Percentiles rank a stretch among this genome's conserved stretches.
These are phyloP conservation scores for Leptinotarsa tumamoca DNA, from an alignment of 2,888 invertebrate genomes.

Conservation along the genomic window DNA sequence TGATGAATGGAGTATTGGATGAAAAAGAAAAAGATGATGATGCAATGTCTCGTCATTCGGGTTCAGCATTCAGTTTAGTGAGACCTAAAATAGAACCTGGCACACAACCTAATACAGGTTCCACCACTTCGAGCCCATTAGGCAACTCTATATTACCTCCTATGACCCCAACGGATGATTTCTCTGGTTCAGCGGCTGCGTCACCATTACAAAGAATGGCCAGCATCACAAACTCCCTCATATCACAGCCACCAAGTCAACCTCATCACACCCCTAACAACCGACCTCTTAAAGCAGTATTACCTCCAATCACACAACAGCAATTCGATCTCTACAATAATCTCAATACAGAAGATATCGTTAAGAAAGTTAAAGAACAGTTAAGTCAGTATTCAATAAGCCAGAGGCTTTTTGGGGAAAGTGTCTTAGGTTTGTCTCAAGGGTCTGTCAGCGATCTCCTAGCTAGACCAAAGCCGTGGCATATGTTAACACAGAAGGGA, in stretches of 20 bases:
- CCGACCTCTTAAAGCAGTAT: slow-evolving; percentile 93
- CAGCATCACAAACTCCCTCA: slow-evolving; percentile 95
- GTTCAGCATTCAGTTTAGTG: slow-evolving; percentile 89
- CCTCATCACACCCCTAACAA: slow-evolving; percentile 87
- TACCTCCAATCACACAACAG: slow-evolving; percentile 98
- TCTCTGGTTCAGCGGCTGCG: slow-evolving; percentile 82
- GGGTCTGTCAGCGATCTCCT: slow-evolving; percentile 97
- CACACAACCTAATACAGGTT: slow-evolving; percentile 75
- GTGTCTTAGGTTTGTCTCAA: slow-evolving; percentile 95
- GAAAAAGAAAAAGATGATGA: slow-evolving; percentile 72
- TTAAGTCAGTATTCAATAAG: slow-evolving; percentile 96
- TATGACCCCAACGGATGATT: slow-evolving; percentile 84
- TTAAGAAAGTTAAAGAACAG: slow-evolving; percentile 94
- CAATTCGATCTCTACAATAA: slow-evolving; percentile 98
- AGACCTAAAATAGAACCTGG: slow-evolving; percentile 88
- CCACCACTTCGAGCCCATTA: slow-evolving; percentile 85
- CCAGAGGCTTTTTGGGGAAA: slow-evolving; percentile 97
- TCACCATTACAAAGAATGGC: slow-evolving; percentile 98
- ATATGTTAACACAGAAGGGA: slow-evolving; percentile 97
- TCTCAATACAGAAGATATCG: slow-evolving; percentile 98
- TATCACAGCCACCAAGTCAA: slow-evolving; percentile 89
- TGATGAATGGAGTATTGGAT: slow-evolving; percentile 74
- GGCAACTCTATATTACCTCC: slow-evolving; percentile 89
- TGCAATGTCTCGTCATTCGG: slow-evolving; percentile 75
- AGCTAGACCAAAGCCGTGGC: slow-evolving; percentile 98